These are phyloP conservation scores for Callimico goeldii DNA, from an alignment of 2,797 vertebrate genomes.

Conservation along the genomic window DNA sequence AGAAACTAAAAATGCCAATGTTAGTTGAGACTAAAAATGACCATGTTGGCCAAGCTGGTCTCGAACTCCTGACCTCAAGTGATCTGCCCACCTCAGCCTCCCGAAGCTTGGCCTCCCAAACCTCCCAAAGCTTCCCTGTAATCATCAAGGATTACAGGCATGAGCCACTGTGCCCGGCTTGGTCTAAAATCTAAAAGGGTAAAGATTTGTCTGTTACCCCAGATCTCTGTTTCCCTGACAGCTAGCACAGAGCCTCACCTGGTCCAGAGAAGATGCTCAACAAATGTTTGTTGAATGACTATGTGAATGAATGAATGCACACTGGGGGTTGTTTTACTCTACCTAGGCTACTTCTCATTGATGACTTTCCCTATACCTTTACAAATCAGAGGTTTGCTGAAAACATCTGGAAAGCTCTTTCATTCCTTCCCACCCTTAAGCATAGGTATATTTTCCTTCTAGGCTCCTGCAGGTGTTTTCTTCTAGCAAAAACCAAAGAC, in stretches of 20 bases:
- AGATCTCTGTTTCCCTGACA: background rate
- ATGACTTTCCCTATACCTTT: constrained; percentile 20
- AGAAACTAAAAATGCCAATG: background rate
- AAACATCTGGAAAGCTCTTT: constrained; percentile 67
- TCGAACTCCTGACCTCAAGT: background rate
- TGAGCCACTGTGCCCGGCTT: too few relatives aligned
- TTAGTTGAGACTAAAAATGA: background rate
- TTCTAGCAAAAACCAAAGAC: constrained; percentile 66
- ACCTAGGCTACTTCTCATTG: background rate
- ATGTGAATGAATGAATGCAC: background rate
- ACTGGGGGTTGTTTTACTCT: background rate
- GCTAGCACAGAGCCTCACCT: background rate
- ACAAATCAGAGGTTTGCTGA: constrained; percentile 40
- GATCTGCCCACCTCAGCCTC: background rate
- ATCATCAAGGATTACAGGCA: background rate
- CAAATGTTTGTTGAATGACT: background rate
- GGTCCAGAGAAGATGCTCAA: background rate
- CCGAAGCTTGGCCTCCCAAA: background rate
- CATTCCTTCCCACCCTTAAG: constrained; percentile 15
- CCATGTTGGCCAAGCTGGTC: background rate
- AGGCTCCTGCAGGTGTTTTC: constrained; percentile 73
- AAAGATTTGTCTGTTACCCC: background rate
- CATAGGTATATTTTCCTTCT: constrained; percentile 61
- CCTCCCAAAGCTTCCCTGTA: background rate
- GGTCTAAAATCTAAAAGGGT: background rate